Base-by-base conservation (phyloP, 2,888 invertebrate genomes). In the Monoplex corrugatus region DNA sequence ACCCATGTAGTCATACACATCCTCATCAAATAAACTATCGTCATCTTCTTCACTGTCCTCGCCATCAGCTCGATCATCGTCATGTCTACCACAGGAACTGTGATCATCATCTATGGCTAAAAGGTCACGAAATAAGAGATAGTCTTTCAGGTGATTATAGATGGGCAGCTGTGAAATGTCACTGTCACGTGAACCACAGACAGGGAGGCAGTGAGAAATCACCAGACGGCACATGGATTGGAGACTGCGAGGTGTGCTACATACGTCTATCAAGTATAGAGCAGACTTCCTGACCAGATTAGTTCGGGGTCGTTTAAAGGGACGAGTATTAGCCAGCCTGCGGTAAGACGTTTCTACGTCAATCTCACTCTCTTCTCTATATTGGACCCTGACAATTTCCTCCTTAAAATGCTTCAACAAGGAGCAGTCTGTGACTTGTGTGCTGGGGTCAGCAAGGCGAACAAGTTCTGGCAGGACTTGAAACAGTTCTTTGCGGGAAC, bases 141-240 rank as follows among this genome's bases (percentile, higher is more conserved):
- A 82, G 44, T 45, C 32, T 44, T 44, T 82, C 82, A 82, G 1
- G 44, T 43, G 28, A 16, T 82, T n/a, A 8, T n/a, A 23, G 35
- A 82, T 32, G 44, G 82, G 82, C 10, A 82, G 44, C 82, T 82
- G 82, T 13, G 43, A 10, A n/a, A 38, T 28, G 28, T 45, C 28
- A 44, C 44, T 2, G 28, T 82, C 35, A n/a, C 44, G 82, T 16
- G 28, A 5, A 28, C 44, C 10, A 38, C 82, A 10, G 44, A 82
- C n/a, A 6, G 16, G 6, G 38, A 82, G 44, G 44, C 44, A 28
- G 44, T 44, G 82, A n/a, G 82, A 82, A 38, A 82, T 82, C 82
- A 82, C 82, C 82, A 82, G 82, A 28, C 82, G 82, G 28, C 82
- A 82, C 44, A 28, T 44, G 82, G 82, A 82, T 44, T 82, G 13